These are phyloP conservation scores for Armadillidium nasatum DNA, from an alignment of 1,140 invertebrate genomes.

Conservation along the genomic window DNA sequence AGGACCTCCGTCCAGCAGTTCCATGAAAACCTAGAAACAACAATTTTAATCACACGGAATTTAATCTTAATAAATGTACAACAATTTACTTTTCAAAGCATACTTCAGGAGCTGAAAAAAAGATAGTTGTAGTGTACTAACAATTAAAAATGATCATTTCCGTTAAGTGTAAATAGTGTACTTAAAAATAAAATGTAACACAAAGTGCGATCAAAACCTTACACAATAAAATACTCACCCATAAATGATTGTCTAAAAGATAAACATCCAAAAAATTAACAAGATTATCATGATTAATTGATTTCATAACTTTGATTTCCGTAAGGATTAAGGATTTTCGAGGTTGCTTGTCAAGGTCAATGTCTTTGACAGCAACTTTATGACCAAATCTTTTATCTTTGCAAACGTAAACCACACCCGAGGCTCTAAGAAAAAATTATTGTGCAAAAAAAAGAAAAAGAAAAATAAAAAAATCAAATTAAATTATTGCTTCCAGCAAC, in stretches of 20 bases:
- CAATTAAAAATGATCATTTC: no score
- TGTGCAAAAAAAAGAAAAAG: conserved; percentile 20
- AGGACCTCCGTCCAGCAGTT: conserved; percentile 89
- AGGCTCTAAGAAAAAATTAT: conserved; percentile 54
- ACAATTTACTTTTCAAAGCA: no score
- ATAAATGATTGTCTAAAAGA: conserved; percentile 81
- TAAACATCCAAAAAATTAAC: conserved; percentile 96
- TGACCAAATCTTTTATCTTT: conserved; percentile 64
- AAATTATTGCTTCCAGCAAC: background rate
- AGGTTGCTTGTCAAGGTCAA: conserved; percentile 86
- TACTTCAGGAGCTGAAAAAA: no score
- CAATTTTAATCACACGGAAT: no score
- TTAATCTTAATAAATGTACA: no score
- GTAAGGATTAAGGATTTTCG: conserved; percentile 93
- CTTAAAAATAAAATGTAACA: no score
- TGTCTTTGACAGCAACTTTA: conserved; percentile 91
- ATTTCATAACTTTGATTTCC: conserved; percentile 88
- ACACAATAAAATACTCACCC: conserved; percentile 58
- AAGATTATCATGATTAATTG: conserved; percentile 90
- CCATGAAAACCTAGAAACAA: conserved; percentile 65
- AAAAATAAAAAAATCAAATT: background rate
- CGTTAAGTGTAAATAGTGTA: no score
- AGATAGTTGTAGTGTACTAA: no score
- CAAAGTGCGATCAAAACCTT: no score
- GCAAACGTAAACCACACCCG: conserved; percentile 88